Evolutionary conservation across 2,797 vertebrate genomes (phyloP).

Genomic region (Muscicapa comitata): DNA sequence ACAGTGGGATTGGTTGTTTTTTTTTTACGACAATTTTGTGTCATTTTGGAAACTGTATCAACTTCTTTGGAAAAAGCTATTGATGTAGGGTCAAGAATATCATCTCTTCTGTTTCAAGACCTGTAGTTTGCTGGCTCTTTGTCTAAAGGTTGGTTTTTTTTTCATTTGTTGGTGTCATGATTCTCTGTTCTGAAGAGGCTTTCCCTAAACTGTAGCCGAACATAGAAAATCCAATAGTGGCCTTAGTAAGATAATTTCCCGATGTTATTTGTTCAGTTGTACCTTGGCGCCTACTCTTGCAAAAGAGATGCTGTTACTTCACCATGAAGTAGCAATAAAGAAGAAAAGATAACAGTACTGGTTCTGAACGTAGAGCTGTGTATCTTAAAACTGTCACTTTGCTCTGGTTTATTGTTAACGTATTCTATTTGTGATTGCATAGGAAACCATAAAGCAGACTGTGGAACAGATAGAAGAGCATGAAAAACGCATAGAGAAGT

Average conservation of each 20-base stretch:
- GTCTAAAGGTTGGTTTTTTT: background rate
- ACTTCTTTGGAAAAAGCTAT: background rate
- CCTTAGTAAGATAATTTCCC: background rate
- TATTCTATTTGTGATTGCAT: background rate
- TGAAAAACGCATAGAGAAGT: slow-evolving; percentile 79
- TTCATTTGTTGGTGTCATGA: background rate
- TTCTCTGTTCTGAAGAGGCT: background rate
- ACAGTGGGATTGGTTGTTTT: too few relatives aligned
- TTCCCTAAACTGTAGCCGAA: background rate
- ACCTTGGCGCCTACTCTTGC: background rate
- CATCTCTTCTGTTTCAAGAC: background rate
- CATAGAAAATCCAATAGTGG: background rate
- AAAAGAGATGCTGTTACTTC: background rate
- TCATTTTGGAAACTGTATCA: background rate
- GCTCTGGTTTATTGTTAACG: background rate
- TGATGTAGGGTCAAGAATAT: background rate
- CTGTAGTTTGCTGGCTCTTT: background rate
- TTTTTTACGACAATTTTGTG: background rate
- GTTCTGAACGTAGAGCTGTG: background rate
- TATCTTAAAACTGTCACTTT: background rate
- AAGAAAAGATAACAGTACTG: background rate
- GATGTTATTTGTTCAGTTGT: background rate
- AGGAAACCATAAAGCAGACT: slow-evolving; percentile 83
- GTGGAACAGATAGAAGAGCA: slow-evolving; percentile 83
- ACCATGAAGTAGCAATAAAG: background rate